Evolutionary conservation across 2,797 vertebrate species (phyloP), one percentile per base, ranked within the genome.

Genomic region (Scomberomorus guttatus): DNA sequence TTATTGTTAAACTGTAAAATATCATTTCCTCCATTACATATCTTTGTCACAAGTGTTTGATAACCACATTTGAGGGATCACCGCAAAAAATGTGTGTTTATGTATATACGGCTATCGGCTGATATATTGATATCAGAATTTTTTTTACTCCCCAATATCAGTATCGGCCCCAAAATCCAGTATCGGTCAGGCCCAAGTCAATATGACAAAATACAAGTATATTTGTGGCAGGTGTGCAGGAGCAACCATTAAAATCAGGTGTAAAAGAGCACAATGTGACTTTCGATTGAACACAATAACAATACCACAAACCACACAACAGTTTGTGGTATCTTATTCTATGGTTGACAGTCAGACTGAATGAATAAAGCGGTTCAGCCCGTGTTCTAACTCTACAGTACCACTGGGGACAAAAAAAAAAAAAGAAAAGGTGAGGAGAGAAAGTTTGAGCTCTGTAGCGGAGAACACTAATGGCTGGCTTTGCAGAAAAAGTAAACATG

Each of bases 361-460:
- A 44, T 27, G 5, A 7, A 18, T 18, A 32, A 11, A 61, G 42
- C 14, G 66, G 59, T 18, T 51, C 1, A 67, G 50, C 8, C 7
- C 15, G 8, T n/a, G 6, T 2, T 24, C 10, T 7, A 44, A 5
- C 3, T 27, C 2, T 3, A 12, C 27, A 61, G 55, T 14, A 29
- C 13, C 27, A 93, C 82, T 93, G 94, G 8, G 92, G 93, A 82
- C 18, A 52, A 24, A 37, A 50, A 32, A 42, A 59, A 59, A 18
- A 34, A 34, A 9, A 32, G 4, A 34, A 34, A 56, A 39, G n/a
- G 20, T 42, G 18, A 57, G 27, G 25, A 56, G 6, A 37, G 64
- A 61, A 24, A 22, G 48, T 10, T 34, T 93, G 84, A 81, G 92
- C 93, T 80, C 94, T 92, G 83, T 94, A 94, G 67, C 51, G 50